phyloP scores from a whole-genome alignment of 2,888 invertebrate genomes.

The Harpalus rufipes region DNA sequence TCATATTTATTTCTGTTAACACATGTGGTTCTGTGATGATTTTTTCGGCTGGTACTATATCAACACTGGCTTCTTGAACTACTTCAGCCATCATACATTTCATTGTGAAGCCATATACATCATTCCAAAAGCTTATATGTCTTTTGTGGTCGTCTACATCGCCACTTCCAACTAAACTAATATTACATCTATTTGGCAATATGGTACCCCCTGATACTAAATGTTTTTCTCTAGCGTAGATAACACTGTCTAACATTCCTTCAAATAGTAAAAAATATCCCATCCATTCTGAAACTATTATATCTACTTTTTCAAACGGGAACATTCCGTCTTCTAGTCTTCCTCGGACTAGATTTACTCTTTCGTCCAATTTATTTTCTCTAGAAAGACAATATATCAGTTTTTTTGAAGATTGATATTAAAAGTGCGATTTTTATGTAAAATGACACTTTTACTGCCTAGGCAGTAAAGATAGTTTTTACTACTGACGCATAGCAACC shows the following conservation, averaged over 20 bases:
- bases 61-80: constrained; percentile 87
- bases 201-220: constrained; percentile 87
- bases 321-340: constrained; percentile 90
- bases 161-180: constrained; percentile 89
- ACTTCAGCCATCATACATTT: constrained; percentile 92
- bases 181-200: constrained; percentile 90
- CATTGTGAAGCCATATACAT: constrained; percentile 97
- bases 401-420: no score
- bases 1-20: constrained; percentile 87
- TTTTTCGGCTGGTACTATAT: constrained; percentile 82
- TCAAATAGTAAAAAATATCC: constrained; percentile 98
- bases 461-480: no score
- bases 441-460: no score
- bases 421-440: no score
- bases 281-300: constrained; percentile 99
- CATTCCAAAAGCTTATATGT: constrained; percentile 91
- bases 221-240: constrained; percentile 91
- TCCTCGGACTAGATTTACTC: constrained; percentile 90
- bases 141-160: constrained; percentile 86
- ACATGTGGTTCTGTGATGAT: constrained; percentile 84
- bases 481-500: no score
- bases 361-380: constrained; percentile 87
- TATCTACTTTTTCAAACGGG: constrained; percentile 89
- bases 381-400: constrained; percentile 74
- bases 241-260: constrained; percentile 96